Evolutionary conservation across 2,113 vertebrate species (phyloP).

Genomic region (Indicator maculatus): DNA sequence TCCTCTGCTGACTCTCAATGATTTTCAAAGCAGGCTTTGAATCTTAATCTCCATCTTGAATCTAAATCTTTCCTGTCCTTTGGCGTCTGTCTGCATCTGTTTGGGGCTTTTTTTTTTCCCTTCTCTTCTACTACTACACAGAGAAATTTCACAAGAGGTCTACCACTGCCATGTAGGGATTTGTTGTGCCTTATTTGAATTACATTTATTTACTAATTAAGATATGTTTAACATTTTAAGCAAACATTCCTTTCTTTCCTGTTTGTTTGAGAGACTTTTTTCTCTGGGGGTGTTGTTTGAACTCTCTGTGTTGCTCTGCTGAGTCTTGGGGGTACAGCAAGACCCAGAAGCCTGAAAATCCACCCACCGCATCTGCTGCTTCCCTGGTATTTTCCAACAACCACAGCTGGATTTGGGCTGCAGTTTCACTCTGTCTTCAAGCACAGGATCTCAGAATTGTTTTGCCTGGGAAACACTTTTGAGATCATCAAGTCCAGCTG

Average conservation of each 20-base stretch:
- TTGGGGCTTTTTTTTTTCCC: background rate
- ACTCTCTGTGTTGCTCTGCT: background rate
- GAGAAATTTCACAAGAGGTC: background rate
- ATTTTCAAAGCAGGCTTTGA: background rate
- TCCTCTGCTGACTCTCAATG: background rate
- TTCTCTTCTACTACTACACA: background rate
- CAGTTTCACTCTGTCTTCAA: background rate
- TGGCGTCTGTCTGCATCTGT: background rate
- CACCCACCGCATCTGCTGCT: background rate
- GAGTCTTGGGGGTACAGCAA: background rate
- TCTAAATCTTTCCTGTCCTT: background rate
- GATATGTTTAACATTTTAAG: background rate
- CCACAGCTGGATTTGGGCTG: accelerated
- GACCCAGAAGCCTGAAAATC: background rate
- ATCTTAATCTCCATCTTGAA: background rate
- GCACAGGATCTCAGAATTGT: too few species aligned
- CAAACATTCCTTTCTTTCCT: background rate
- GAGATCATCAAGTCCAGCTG: too few species aligned
- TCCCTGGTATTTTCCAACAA: background rate
- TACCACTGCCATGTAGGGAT: background rate
- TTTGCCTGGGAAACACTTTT: too few species aligned
- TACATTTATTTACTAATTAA: slow-evolving; percentile 31
- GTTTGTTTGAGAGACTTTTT: background rate
- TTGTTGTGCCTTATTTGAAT: background rate
- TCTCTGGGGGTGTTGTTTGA: background rate